Base-by-base conservation (phyloP, 2,797 vertebrate species). In the Liasis olivaceus region DNA sequence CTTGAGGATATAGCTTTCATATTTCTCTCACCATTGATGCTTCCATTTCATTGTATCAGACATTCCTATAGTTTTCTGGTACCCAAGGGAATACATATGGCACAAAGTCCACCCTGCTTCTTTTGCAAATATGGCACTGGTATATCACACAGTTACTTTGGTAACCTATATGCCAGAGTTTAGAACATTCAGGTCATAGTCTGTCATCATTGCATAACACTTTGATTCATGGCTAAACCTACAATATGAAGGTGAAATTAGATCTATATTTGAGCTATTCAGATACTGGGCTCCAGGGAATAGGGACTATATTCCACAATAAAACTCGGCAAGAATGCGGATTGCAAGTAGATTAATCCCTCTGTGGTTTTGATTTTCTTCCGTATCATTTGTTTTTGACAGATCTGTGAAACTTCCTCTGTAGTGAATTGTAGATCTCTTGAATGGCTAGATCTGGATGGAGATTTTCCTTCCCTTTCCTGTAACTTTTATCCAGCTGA, bases 401-500 rank as follows among this genome's bases (percentile, higher is more conserved):
- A 99, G 99, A 97, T 98, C 63, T 98, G 97, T 97, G 98, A 98
- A 96, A 96, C 94, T 22, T 89, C 95, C 59, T 93, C 96, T 63
- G 0, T 63, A 89, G 14, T 89, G 60, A 96, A 94, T 89, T 97
- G 95, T 94, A 96, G 95, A 93, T 97, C 98, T 95, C 95, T 98
- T 96, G 98, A 98, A 89, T 98, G 98, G 98, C 95, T 98, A 88
- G 96, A 97, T 94, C 95, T 98, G 92, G 98, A 98, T 88, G 93
- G 95, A 97, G 94, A 97, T 95, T 94, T 95, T n/a, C 88, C n/a
- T 95, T 96, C 93, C 62, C 69, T 93, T 89, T 93, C 72, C 6
- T 92, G 58, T 86, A 92, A 93, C 72, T 94, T 96, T 90, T 96
- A 97, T 96, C 93, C 96, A 89, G 84, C 96, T 95, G 93, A 96